These are phyloP conservation scores for Alviniconcha strummeri DNA, from an alignment of 2,888 invertebrate species.

Conservation along the genomic window DNA sequence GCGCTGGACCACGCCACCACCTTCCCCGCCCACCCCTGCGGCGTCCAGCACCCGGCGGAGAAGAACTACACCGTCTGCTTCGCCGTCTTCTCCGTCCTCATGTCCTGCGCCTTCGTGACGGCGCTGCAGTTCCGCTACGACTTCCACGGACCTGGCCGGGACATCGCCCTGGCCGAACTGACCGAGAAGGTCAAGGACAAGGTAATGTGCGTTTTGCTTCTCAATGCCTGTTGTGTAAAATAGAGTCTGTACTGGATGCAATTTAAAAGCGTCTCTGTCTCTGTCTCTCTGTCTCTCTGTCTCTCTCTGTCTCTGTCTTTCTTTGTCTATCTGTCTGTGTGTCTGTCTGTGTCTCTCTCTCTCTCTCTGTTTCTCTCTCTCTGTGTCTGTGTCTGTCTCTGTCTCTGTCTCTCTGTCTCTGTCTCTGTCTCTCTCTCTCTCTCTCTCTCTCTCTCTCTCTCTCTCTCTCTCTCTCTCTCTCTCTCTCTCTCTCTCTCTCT, in stretches of 20 bases:
- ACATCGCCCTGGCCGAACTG: slow-evolving; percentile 60
- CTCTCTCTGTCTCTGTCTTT: neutral
- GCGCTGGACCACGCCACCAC: slow-evolving; percentile 94
- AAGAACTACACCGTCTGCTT: slow-evolving; percentile 99
- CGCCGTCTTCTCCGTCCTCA: slow-evolving; percentile 96
- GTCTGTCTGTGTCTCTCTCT: neutral
- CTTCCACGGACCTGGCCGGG: slow-evolving; percentile 52
- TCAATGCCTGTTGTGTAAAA: slow-evolving; percentile 18
- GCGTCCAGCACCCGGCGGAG: slow-evolving; percentile 86
- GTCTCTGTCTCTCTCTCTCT: slow-evolving; percentile 3
- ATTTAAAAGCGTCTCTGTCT: neutral
- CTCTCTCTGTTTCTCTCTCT: neutral
- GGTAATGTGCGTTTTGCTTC: slow-evolving; percentile 10
- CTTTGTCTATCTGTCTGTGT: neutral
- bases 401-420: neutral
- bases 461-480: neutral
- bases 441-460: neutral
- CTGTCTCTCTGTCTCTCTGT: neutral
- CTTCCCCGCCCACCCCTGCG: slow-evolving; percentile 94
- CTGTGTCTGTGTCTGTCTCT: neutral
- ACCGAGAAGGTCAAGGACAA: slow-evolving; percentile 64
- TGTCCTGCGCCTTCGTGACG: slow-evolving; percentile 94
- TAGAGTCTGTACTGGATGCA: neutral
- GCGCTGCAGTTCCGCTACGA: slow-evolving; percentile 88
- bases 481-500: neutral